A percentile compares a stretch with the other conserved stretches of the same genome.
These are phyloP conservation scores for Orthosia incerta DNA, from an alignment of 2,888 invertebrate species.

Conservation along the genomic window DNA sequence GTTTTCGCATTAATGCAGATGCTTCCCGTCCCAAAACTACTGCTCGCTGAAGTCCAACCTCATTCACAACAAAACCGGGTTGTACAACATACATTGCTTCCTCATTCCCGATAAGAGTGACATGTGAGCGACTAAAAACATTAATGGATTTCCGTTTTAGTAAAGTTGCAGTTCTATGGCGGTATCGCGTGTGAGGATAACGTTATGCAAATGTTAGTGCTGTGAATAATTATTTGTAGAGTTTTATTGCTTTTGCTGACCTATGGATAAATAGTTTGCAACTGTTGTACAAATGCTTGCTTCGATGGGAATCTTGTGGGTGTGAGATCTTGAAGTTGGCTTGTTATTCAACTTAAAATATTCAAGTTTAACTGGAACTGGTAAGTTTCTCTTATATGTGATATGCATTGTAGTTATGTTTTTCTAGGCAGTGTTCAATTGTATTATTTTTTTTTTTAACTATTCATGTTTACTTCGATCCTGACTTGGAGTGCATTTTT, in stretches of 20 bases:
- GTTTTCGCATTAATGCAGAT: conserved; percentile 66
- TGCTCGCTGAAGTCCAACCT: conserved; percentile 53
- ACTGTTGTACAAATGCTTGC: conserved; percentile 59
- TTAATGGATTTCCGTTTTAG: conserved; percentile 81
- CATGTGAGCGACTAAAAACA: conserved; percentile 78
- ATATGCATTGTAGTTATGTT: not conserved
- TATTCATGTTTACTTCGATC: too few relatives aligned
- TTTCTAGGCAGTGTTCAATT: not conserved
- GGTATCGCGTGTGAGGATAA: conserved; percentile 74
- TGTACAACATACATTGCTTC: conserved; percentile 79
- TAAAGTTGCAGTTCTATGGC: conserved; percentile 65
- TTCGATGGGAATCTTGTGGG: conserved; percentile 58
- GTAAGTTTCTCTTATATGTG: not conserved
- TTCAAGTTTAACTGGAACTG: not conserved
- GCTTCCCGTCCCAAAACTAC: conserved; percentile 52
- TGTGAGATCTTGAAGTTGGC: conserved; percentile 23
- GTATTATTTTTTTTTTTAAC: not conserved
- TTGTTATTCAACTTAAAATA: not conserved
- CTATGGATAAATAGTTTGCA: conserved; percentile 67
- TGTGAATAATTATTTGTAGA: conserved; percentile 80
- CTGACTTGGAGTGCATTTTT: too few relatives aligned
- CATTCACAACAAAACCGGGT: conserved; percentile 61
- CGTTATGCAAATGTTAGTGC: conserved; percentile 81
- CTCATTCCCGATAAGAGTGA: conserved; percentile 70
- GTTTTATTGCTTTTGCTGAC: conserved; percentile 78